phyloP scores from a whole-genome alignment of 2,888 invertebrate genomes.

The Drosophila seclusa region DNA sequence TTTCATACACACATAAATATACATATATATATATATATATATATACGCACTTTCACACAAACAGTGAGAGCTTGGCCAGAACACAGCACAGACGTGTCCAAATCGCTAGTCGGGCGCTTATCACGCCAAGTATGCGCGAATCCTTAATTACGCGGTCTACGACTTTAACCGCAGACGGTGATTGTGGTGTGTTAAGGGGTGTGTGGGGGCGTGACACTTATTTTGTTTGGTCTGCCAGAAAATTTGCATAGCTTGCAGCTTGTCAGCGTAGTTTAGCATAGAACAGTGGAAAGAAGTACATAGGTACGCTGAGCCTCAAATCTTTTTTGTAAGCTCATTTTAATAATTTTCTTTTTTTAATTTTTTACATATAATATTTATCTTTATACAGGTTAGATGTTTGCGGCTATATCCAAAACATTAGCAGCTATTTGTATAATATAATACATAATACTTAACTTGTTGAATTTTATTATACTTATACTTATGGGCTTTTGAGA shows the following conservation, averaged over 20 bases:
- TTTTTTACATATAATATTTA: neutral
- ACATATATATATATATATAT: neutral
- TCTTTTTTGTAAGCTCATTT: neutral
- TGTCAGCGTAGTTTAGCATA: constrained; percentile 11
- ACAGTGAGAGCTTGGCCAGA: neutral
- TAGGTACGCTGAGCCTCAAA: too few relatives aligned
- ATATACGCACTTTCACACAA: neutral
- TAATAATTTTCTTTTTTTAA: neutral
- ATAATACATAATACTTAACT: too few relatives aligned
- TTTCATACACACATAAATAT: neutral
- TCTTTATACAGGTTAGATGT: neutral
- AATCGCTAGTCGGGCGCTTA: constrained; percentile 51
- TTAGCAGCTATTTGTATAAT: neutral
- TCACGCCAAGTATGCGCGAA: constrained; percentile 54
- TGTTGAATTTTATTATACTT: neutral
- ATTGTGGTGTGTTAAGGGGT: neutral
- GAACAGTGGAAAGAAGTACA: constrained; percentile 12
- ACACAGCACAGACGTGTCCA: constrained; percentile 60
- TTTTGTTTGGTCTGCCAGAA: constrained; percentile 44
- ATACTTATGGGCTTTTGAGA: neutral
- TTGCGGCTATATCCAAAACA: neutral
- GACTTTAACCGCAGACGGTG: constrained; percentile 14
- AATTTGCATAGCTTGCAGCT: constrained; percentile 56
- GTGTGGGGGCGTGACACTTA: neutral
- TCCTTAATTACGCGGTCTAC: constrained; percentile 58